A percentile compares a stretch with the other conserved stretches of the same genome.
These are phyloP conservation scores for Platalea minor DNA, from an alignment of 2,797 vertebrate genomes.

Conservation along the genomic window DNA sequence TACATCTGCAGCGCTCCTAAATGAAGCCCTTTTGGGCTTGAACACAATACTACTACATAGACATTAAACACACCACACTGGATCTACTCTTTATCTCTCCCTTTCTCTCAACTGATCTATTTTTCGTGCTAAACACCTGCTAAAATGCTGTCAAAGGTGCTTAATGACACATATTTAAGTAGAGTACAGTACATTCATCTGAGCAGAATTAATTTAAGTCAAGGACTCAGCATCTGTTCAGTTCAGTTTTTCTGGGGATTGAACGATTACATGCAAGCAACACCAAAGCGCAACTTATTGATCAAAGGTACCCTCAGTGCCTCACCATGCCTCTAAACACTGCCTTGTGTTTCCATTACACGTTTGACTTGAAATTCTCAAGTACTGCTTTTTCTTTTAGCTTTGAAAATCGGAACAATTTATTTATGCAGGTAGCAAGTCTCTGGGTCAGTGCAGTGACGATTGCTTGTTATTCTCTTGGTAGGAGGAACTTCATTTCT, in stretches of 20 bases:
- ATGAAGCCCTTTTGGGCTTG: neutral
- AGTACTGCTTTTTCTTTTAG: neutral
- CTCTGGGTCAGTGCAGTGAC: neutral
- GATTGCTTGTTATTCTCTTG: neutral
- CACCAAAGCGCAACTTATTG: neutral
- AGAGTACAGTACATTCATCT: constrained; percentile 36
- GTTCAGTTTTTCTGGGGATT: neutral
- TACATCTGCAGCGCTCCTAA: neutral
- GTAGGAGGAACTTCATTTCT: neutral
- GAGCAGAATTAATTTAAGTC: constrained; percentile 57
- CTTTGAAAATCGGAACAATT: neutral
- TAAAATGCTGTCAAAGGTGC: constrained; percentile 55
- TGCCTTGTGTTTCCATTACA: neutral
- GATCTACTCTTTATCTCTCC: constrained; percentile 24
- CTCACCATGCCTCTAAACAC: neutral
- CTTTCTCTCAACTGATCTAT: constrained; percentile 26
- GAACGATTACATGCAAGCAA: neutral
- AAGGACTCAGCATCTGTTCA: constrained; percentile 50
- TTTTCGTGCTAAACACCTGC: constrained; percentile 18
- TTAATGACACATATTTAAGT: constrained; percentile 49
- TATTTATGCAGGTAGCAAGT: neutral
- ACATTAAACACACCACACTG: neutral
- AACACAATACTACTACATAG: neutral
- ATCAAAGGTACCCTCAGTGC: neutral
- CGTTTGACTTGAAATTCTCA: neutral